phyloP scores from a whole-genome alignment of 2,888 invertebrate genomes.

The Bruchidius siliquastri region DNA sequence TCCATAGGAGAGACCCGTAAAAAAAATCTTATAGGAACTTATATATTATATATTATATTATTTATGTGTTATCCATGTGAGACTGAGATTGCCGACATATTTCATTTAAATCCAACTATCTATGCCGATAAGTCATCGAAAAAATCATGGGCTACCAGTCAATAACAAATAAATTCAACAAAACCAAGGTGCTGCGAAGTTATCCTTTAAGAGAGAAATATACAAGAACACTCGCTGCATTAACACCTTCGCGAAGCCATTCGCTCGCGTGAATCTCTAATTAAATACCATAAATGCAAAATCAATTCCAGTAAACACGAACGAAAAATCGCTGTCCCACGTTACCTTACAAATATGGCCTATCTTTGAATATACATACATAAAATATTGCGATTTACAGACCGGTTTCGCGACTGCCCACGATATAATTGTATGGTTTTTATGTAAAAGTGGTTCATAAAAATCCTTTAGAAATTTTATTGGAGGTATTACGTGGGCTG shows the following conservation, averaged over 20 bases:
- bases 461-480: constrained; percentile 24
- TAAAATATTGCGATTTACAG: constrained; percentile 40
- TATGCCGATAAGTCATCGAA: too few species aligned
- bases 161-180: neutral
- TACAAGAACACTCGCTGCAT: neutral
- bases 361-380: constrained; percentile 30
- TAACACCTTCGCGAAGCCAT: constrained; percentile 23
- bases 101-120: too few species aligned
- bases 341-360: constrained; percentile 32
- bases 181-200: neutral
- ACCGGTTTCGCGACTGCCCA: constrained; percentile 38
- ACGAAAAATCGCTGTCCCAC: constrained; percentile 22
- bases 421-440: constrained; percentile 27
- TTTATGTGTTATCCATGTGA: too few species aligned
- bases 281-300: constrained; percentile 20
- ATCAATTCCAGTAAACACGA: constrained; percentile 23
- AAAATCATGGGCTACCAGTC: too few species aligned
- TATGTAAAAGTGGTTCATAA: constrained; percentile 31
- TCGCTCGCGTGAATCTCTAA: constrained; percentile 22
- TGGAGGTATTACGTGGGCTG: constrained; percentile 20
- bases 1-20: too few species aligned
- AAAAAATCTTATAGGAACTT: too few species aligned
- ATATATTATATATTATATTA: too few species aligned
- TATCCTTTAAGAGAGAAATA: neutral
- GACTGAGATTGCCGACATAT: too few species aligned